A percentile compares a stretch with the other conserved stretches of the same genome.
phyloP scores from a whole-genome alignment of 2,888 invertebrate species.

The Euphydryas editha region DNA sequence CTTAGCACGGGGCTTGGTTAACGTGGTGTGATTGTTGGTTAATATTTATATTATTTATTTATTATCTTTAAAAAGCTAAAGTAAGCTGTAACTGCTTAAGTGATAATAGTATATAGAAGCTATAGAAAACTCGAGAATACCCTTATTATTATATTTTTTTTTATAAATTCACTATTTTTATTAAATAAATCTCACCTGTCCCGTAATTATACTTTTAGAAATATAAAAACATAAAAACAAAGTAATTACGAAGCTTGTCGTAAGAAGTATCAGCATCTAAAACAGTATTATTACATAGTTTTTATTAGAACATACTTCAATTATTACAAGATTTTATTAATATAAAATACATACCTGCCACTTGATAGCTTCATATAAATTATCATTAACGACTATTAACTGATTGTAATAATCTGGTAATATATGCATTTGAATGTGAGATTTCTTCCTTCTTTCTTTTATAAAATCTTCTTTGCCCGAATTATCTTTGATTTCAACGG shows the following conservation, averaged over 20 bases:
- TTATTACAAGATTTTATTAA: slow-evolving; percentile 6
- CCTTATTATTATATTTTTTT: neutral
- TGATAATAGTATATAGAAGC: no score
- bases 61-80: no score
- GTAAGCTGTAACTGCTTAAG: no score
- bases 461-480: neutral
- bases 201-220: neutral
- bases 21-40: no score
- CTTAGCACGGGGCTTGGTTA: no score
- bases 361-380: neutral
- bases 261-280: slow-evolving; percentile 60
- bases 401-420: neutral
- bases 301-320: neutral
- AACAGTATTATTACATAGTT: slow-evolving; percentile 27
- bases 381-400: neutral
- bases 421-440: neutral
- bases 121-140: neutral
- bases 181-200: slow-evolving; percentile 48
- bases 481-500: neutral
- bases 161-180: neutral
- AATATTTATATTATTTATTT: no score
- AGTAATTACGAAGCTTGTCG: slow-evolving; percentile 54
- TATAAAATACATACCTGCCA: slow-evolving; percentile 39
- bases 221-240: slow-evolving; percentile 44
- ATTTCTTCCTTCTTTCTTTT: neutral